A percentile compares a stretch with the other conserved stretches of the same genome.
Conservation (phyloP, 2,888 invertebrate species). For the Drosophila rubida region DNA sequence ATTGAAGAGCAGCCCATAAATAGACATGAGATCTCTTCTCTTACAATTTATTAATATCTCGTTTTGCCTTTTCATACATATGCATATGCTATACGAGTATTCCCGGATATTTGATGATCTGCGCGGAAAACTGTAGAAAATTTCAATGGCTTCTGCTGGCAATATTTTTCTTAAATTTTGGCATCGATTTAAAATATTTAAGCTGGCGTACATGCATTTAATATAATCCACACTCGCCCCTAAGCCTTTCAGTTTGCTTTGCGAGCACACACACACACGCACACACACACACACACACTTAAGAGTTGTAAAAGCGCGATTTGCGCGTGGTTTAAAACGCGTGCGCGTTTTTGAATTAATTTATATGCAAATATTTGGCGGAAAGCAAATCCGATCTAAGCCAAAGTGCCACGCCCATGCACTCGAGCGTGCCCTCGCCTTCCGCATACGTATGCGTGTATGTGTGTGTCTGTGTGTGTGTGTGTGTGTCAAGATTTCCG, state of each 20-base stretch:
- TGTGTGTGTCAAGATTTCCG: slow-evolving; percentile 30
- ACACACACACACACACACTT: slow-evolving; percentile 1
- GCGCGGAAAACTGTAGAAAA: neutral
- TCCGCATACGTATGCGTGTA: neutral
- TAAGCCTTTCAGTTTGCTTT: slow-evolving; percentile 10
- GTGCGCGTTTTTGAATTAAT: slow-evolving; percentile 55
- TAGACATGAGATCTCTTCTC: too few species aligned
- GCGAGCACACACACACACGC: neutral
- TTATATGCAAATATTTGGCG: slow-evolving; percentile 64
- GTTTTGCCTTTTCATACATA: too few species aligned
- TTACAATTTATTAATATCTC: too few species aligned
- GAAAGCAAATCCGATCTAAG: slow-evolving; percentile 42
- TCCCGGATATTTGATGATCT: too few species aligned
- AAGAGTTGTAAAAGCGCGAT: slow-evolving; percentile 19
- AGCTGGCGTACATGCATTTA: neutral
- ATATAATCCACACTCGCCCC: neutral
- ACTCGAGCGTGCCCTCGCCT: slow-evolving; percentile 35
- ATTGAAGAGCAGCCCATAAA: neutral
- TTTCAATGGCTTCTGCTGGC: neutral
- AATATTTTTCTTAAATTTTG: neutral
- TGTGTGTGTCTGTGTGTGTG: slow-evolving; percentile 10
- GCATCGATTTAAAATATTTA: neutral
- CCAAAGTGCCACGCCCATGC: slow-evolving; percentile 46
- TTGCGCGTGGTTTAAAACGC: slow-evolving; percentile 53
- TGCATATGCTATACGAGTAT: too few species aligned